Base-by-base conservation (phyloP, 2,113 vertebrate genomes). In the Hippocampus zosterae region DNA sequence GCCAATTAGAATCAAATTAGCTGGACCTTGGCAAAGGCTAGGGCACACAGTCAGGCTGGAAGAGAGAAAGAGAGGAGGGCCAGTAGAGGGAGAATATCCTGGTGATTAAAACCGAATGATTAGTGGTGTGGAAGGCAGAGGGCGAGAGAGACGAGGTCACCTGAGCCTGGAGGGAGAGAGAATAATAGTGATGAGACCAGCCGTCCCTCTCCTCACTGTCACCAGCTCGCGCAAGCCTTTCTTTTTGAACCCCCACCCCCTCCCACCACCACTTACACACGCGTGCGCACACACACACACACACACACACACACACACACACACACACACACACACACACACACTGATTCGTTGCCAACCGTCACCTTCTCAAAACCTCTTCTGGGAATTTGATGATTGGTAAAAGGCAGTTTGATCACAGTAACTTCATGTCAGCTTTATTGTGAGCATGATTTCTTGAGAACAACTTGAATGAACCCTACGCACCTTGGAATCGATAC, bases 71-170 rank as follows among this genome's bases (percentile, higher is more conserved):
- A 37, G 59, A 50, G 72, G 74, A 68, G 83, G 70, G 73, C 74
- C 76, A 68, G 70, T 68, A 80, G 85, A 75, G 67, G 84, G 82
- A 81, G 86, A 87, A 85, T 87, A 88, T 90, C 83, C 85, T 76
- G 85, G 89, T 92, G 89, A 93, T 93, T 93, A 92, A 91, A 91
- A 90, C 85, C 84, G 81, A 90, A 92, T 91, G 91, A 92, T 91
- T 91, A 90, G 87, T 87, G 84, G 79, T 84, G 84, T 77, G 87
- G 55, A 68, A 85, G 80, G 82, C 81, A 83, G 84, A 82, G 77
- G 88, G 87, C 81, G 81, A 44, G 71, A 56, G 84, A 80, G 81
- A 81, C 37, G 65, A 86, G 92, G 92, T 91, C 91, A 89, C 83
- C 84, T 82, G 77, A 84, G 84, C 87, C 87, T 85, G 81, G 78